Percentiles rank a stretch among this genome's conserved stretches.
These are phyloP conservation scores for Trileptium ribeirensis DNA, from an alignment of 2,888 invertebrate species.

Conservation along the genomic window DNA sequence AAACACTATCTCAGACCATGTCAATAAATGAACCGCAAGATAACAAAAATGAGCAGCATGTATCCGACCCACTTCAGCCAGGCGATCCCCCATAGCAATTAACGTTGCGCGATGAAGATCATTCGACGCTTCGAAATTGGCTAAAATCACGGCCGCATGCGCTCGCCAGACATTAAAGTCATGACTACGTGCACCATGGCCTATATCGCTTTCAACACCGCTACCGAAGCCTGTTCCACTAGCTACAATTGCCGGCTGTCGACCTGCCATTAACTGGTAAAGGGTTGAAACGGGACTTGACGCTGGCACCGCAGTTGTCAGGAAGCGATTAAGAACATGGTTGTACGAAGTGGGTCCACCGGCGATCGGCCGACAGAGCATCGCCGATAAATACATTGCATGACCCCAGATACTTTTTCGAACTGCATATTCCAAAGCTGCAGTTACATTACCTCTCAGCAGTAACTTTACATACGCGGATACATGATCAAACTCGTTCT, in stretches of 20 bases:
- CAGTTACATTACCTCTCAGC: constrained; percentile 41
- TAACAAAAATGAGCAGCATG: constrained; percentile 94
- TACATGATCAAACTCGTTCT: not conserved
- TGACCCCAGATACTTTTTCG: constrained; percentile 83
- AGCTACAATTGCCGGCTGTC: constrained; percentile 70
- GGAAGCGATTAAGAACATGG: constrained; percentile 75
- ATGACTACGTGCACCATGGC: constrained; percentile 47
- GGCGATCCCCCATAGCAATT: constrained; percentile 37
- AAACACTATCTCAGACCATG: constrained; percentile 49
- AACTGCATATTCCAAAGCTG: constrained; percentile 74
- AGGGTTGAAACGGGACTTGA: constrained; percentile 84
- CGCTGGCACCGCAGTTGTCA: constrained; percentile 70
- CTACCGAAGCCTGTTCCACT: constrained; percentile 42
- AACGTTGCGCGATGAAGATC: not conserved
- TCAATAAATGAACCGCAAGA: constrained; percentile 66
- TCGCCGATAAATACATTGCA: constrained; percentile 66
- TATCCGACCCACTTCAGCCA: constrained; percentile 64
- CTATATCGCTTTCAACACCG: too few species aligned
- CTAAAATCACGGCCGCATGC: constrained; percentile 87
- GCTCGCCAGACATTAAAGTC: constrained; percentile 78
- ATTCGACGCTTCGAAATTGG: constrained; percentile 60
- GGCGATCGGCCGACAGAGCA: not conserved
- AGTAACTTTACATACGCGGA: constrained; percentile 1
- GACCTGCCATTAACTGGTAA: constrained; percentile 79
- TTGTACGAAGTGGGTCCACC: too few species aligned